Conservation (phyloP, 2,797 vertebrate genomes). For the Psittacula derbiana region DNA sequence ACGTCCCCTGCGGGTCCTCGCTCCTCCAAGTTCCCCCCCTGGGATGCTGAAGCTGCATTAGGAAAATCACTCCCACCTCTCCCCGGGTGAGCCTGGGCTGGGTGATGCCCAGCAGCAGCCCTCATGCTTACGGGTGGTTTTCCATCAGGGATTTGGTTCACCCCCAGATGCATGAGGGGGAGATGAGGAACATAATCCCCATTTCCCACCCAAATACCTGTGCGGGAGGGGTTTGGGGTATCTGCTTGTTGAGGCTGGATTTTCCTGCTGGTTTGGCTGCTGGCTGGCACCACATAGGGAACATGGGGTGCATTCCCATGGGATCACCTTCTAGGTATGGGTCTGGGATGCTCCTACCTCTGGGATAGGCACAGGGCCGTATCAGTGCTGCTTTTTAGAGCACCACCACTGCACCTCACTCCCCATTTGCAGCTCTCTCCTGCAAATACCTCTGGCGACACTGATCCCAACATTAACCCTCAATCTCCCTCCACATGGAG, state of each 20-base stretch:
- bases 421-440: not conserved
- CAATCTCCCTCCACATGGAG: fast-evolving
- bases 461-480: fast-evolving
- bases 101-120: not conserved
- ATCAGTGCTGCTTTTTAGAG: not conserved
- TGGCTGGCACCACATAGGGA: no score
- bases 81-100: not conserved
- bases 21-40: not conserved
- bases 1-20: not conserved
- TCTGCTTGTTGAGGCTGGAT: not conserved
- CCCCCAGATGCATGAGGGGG: fast-evolving
- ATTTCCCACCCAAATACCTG: fast-evolving
- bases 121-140: fast-evolving
- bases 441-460: fast-evolving
- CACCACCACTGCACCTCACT: fast-evolving
- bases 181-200: not conserved
- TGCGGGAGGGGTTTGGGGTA: fast-evolving
- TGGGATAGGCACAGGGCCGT: not conserved
- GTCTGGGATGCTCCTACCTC: not conserved
- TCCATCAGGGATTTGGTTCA: not conserved
- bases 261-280: not conserved
- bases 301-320: fast-evolving
- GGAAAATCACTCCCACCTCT: not conserved
- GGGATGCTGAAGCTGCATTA: not conserved
- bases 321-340: not conserved